phyloP scores from a whole-genome alignment of 2,888 invertebrate species.

The Diarsia brunnea region DNA sequence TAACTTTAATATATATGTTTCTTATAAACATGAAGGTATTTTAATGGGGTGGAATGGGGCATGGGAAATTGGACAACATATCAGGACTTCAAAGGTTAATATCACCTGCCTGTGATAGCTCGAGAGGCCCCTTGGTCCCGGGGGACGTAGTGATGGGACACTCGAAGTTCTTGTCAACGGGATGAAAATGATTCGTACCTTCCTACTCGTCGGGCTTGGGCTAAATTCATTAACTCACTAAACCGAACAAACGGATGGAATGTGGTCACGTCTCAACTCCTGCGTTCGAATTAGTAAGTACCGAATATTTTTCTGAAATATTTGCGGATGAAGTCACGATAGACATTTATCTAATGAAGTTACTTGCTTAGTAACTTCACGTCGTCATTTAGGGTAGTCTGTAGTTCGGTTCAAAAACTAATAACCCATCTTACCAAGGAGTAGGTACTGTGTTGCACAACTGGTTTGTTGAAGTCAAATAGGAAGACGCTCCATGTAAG shows the following conservation, averaged over 20 bases:
- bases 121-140: conserved; percentile 7
- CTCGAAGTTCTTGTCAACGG: background rate
- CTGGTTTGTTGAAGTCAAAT: background rate
- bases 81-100: conserved; percentile 22
- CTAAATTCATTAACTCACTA: conserved; percentile 13
- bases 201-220: background rate
- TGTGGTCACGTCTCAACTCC: background rate
- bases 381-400: background rate
- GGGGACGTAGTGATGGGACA: conserved; percentile 7
- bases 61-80: conserved; percentile 9
- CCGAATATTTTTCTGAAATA: background rate
- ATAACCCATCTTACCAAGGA: background rate
- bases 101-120: conserved; percentile 15
- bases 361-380: background rate
- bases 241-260: conserved; percentile 6
- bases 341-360: background rate
- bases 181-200: background rate
- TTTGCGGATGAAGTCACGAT: background rate
- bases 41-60: conserved; percentile 39
- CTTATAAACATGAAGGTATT: conserved; percentile 19
- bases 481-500: background rate
- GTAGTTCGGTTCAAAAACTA: background rate
- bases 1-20: conserved; percentile 43
- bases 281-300: background rate
- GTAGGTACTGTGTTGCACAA: background rate